Base-by-base conservation (phyloP, 2,113 vertebrate genomes). In the Piprites chloris region DNA sequence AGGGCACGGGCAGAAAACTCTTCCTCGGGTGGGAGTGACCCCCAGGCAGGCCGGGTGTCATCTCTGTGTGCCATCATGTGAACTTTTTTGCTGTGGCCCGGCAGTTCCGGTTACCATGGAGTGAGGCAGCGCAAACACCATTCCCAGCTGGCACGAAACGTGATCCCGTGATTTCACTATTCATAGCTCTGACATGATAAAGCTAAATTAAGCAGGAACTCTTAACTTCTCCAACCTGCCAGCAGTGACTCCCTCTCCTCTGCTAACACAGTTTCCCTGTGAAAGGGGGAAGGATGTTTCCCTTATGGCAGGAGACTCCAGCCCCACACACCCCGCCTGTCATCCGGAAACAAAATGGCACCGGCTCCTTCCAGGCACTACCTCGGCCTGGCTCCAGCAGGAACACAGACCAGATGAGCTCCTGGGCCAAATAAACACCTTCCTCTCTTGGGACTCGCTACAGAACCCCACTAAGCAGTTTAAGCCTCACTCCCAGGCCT, bases 21-120 rank as follows among this genome's bases (percentile, higher is more conserved):
- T 10, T 59, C 32, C 50, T 27, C 3, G 37, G 39, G 68, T 5
- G 28, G 41, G 50, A 42, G 77, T 1, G 4, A 4, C 15, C 32
- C 82, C 63, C 1, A 2, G 42, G 71, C 15, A 3, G 26, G 35
- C 79, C 3, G 12, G 28, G 32, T 67, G 50, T 37, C 80, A 59
- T 21, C 75, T 85, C 75, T 16, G 11, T 8, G 63, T 37, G 90
- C 63, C 63, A 49, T 5, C 16, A 55, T 32, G 30, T 55, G 41
- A 18, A 23, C 30, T 55, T 26, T n/a, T 28, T 44, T 13, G 32
- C 1, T 4, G 27, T 12, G 71, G 55, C 63, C 79, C 12, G 0
- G 87, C 79, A 90, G 90, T 96, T 96, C 95, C 58, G 44, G 96
- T 97, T 95, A 78, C 96, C 93, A 96, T 87, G 92, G 90, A 94